Percentiles rank a stretch among this genome's conserved stretches.
phyloP scores from a whole-genome alignment of 2,888 invertebrate species.

The Macrophya annulata region DNA sequence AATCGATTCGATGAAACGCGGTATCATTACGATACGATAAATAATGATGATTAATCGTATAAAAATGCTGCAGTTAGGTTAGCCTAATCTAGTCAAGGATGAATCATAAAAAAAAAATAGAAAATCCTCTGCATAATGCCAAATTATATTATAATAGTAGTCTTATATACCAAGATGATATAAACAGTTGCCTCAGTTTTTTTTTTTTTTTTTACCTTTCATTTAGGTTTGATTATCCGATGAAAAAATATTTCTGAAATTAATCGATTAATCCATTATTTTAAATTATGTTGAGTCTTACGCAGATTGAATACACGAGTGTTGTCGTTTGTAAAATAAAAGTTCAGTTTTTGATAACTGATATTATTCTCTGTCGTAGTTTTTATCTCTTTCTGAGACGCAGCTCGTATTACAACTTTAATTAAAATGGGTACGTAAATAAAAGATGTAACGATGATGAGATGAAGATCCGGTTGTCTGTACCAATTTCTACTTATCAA shows the following conservation, averaged over 20 bases:
- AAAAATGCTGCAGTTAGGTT: neutral
- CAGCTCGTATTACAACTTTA: neutral
- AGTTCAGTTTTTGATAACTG: neutral
- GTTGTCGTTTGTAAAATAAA: neutral
- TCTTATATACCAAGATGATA: neutral
- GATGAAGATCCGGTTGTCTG: neutral
- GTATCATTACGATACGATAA: neutral
- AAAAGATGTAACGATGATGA: neutral
- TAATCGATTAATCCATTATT: too few relatives aligned
- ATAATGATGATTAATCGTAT: neutral
- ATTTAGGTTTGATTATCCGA: too few relatives aligned
- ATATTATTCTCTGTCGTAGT: neutral
- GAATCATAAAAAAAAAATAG: neutral
- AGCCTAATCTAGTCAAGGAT: neutral
- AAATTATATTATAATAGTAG: neutral
- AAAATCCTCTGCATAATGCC: neutral
- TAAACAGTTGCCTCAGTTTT: neutral
- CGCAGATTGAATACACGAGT: neutral
- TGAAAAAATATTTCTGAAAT: too few relatives aligned
- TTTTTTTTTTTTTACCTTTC: neutral
- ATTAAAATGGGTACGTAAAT: neutral
- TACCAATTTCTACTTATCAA: neutral
- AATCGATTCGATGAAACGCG: neutral
- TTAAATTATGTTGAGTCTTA: neutral
- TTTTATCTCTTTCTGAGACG: neutral